These are phyloP conservation scores for Tanytarsus gracilentus DNA, from an alignment of 2,888 invertebrate species.

Conservation along the genomic window DNA sequence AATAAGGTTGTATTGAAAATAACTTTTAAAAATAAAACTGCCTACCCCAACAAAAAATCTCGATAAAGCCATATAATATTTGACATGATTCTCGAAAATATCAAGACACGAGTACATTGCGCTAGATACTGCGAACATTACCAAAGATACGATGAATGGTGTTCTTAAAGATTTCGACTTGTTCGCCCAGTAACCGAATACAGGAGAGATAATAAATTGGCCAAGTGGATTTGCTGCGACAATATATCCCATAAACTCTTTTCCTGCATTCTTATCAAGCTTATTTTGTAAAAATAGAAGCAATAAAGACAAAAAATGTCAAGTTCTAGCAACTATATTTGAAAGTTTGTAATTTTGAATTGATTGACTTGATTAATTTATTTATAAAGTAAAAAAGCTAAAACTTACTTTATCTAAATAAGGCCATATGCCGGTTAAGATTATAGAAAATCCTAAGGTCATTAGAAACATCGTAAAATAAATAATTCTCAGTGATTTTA, in stretches of 20 bases:
- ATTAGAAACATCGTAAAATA: constrained; percentile 87
- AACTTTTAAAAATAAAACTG: no score
- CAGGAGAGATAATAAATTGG: constrained; percentile 76
- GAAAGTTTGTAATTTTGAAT: neutral
- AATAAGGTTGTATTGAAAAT: no score
- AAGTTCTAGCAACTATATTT: neutral
- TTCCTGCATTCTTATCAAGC: constrained; percentile 69
- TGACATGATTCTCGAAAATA: constrained; percentile 51
- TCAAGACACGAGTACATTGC: constrained; percentile 67
- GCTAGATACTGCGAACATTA: constrained; percentile 63
- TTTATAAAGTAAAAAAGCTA: no score
- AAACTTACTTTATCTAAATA: constrained; percentile 69
- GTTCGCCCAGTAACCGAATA: constrained; percentile 79
- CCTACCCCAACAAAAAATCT: constrained; percentile 73
- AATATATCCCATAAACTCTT: constrained; percentile 73
- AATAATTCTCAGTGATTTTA: constrained; percentile 70
- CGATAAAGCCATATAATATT: constrained; percentile 65
- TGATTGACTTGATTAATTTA: neutral
- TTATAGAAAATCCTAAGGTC: constrained; percentile 79
- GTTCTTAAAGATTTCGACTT: constrained; percentile 59
- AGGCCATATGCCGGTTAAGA: constrained; percentile 81
- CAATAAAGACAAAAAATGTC: constrained; percentile 3
- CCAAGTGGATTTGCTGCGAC: constrained; percentile 81
- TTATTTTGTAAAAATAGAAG: constrained; percentile 42
- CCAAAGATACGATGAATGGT: constrained; percentile 60